These are phyloP conservation scores for Linnaemya tessellans DNA, from an alignment of 2,888 invertebrate species.

Conservation along the genomic window DNA sequence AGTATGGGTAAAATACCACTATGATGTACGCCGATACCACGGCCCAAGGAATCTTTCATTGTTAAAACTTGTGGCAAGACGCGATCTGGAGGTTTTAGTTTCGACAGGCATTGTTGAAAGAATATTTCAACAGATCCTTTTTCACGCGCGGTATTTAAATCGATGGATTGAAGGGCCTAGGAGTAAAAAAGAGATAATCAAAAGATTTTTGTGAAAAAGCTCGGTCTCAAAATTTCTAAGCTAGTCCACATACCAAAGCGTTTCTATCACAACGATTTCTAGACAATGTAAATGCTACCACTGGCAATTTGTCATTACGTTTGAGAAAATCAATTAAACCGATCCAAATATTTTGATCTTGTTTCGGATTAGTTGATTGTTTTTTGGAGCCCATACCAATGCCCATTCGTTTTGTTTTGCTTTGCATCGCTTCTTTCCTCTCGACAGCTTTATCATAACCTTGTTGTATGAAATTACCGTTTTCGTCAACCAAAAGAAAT, in stretches of 20 bases:
- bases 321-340: constrained; percentile 92
- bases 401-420: constrained; percentile 76
- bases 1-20: constrained; percentile 98
- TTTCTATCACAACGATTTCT: constrained; percentile 85
- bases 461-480: constrained; percentile 87
- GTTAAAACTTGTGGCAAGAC: constrained; percentile 92
- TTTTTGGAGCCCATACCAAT: constrained; percentile 59
- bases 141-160: constrained; percentile 93
- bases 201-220: not conserved
- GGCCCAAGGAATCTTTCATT: constrained; percentile 88
- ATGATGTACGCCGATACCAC: constrained; percentile 98
- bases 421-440: constrained; percentile 83
- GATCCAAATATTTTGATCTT: constrained; percentile 92
- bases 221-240: not conserved
- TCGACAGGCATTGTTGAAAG: constrained; percentile 92
- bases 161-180: constrained; percentile 86
- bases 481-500: constrained; percentile 91
- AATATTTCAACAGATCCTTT: constrained; percentile 93
- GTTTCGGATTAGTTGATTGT: constrained; percentile 84
- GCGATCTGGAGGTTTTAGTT: constrained; percentile 93
- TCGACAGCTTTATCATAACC: constrained; percentile 87
- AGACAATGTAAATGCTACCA: constrained; percentile 97
- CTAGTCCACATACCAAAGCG: constrained; percentile 78
- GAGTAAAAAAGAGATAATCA: constrained; percentile 1
- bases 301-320: constrained; percentile 93